Conservation (phyloP, 2,888 invertebrate genomes). For the Plagodis dolabraria region DNA sequence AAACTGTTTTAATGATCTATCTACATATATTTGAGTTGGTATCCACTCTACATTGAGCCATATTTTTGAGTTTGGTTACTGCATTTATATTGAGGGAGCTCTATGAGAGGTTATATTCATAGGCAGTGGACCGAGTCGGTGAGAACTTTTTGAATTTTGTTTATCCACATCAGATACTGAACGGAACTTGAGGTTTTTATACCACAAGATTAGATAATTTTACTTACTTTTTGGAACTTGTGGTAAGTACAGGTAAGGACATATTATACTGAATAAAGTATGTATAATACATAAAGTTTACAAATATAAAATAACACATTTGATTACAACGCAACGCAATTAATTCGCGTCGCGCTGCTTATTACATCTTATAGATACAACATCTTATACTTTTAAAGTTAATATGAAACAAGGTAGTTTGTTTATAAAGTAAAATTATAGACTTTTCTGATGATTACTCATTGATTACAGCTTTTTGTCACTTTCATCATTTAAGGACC, state of each 20-base stretch:
- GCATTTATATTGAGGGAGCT: constrained; percentile 21
- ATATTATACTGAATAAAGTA: not conserved
- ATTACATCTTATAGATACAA: no score
- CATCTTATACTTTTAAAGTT: no score
- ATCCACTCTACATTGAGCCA: not conserved
- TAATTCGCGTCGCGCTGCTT: not conserved
- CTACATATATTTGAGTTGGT: no score
- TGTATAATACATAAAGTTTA: not conserved
- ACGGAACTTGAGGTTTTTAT: constrained; percentile 67
- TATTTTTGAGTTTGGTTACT: constrained; percentile 14
- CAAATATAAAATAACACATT: not conserved
- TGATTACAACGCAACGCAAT: not conserved
- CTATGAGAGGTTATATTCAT: constrained; percentile 69
- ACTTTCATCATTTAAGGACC: no score
- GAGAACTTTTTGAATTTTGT: constrained; percentile 76
- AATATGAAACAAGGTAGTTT: no score
- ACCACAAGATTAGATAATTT: constrained; percentile 56
- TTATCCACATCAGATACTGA: constrained; percentile 77
- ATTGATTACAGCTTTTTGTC: no score
- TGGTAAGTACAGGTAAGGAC: not conserved
- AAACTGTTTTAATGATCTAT: no score
- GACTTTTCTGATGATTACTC: no score
- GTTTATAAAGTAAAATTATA: no score
- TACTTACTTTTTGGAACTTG: constrained; percentile 34
- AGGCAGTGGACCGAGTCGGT: constrained; percentile 76